phyloP scores from a whole-genome alignment of 1,140 invertebrate species.

The Plectrocnemia conspersa region DNA sequence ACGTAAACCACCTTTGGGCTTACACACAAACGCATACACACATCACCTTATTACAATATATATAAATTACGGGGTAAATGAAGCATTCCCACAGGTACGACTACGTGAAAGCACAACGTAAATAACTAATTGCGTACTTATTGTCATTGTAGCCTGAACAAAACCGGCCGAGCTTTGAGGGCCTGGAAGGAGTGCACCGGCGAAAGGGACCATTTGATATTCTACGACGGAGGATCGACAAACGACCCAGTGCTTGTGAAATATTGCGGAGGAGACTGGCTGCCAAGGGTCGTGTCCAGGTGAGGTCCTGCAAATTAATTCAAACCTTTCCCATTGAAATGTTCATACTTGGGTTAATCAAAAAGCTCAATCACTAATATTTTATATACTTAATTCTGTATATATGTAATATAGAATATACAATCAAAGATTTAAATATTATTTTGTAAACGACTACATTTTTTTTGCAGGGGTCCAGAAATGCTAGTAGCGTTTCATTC shows the following conservation, averaged over 20 bases:
- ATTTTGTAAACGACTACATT: not conserved
- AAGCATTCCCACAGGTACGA: no score
- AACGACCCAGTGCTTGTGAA: slow-evolving; percentile 78
- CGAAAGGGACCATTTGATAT: slow-evolving; percentile 74
- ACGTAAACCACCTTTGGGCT: no score
- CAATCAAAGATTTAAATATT: not conserved
- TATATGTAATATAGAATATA: not conserved
- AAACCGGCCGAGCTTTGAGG: slow-evolving; percentile 62
- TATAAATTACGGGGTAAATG: no score
- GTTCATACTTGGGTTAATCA: no score
- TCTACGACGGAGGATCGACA: slow-evolving; percentile 76
- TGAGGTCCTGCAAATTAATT: no score
- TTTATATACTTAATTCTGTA: no score
- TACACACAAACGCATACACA: no score
- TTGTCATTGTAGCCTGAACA: slow-evolving; percentile 51
- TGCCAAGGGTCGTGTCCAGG: slow-evolving; percentile 66
- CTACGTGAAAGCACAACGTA: no score
- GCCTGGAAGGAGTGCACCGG: slow-evolving; percentile 80
- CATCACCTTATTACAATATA: no score
- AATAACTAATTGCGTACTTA: not conserved
- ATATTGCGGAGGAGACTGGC: slow-evolving; percentile 80
- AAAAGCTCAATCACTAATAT: no score
- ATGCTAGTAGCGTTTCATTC: slow-evolving; percentile 85
- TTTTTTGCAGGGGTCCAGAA: slow-evolving; percentile 61
- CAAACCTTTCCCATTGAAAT: no score